Conservation (phyloP, 2,113 vertebrate species). For the Phylloscopus whistleri region DNA sequence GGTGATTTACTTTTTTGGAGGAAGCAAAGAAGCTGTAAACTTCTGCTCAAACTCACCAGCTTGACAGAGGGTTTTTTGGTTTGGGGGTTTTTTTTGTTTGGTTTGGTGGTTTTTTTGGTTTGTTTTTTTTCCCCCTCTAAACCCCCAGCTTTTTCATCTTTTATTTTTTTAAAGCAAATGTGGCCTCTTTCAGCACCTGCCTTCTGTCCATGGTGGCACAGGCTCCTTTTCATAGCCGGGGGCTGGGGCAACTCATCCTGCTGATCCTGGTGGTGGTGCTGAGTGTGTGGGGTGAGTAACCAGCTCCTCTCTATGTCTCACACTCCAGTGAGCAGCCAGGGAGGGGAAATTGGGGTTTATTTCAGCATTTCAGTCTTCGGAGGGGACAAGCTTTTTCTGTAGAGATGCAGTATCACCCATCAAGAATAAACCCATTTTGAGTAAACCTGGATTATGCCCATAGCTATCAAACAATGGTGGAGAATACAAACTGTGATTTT, state of each 20-base stretch:
- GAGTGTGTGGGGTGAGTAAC: background rate
- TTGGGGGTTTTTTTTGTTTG: no score
- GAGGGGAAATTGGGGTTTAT: background rate
- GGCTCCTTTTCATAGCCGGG: background rate
- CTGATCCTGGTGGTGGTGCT: background rate
- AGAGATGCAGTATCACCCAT: background rate
- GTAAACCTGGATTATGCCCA: background rate
- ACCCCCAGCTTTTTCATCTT: fast-evolving
- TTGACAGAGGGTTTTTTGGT: background rate
- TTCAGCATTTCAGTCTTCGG: background rate
- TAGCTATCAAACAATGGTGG: background rate
- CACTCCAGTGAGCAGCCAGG: background rate
- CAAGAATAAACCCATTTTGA: background rate
- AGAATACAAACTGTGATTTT: fast-evolving
- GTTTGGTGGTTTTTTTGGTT: no score
- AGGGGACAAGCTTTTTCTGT: background rate
- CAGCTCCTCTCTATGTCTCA: background rate
- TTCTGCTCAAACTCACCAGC: background rate
- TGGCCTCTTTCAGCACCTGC: background rate
- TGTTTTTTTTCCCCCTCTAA: background rate
- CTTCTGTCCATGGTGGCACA: background rate
- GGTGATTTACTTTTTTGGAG: background rate
- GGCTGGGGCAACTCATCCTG: background rate
- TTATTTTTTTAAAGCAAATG: background rate
- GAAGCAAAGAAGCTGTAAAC: background rate